Evolutionary conservation across 1,140 invertebrate species (phyloP), one percentile per base, ranked within the genome.

Genomic region (Oreohelix idahoensis): DNA sequence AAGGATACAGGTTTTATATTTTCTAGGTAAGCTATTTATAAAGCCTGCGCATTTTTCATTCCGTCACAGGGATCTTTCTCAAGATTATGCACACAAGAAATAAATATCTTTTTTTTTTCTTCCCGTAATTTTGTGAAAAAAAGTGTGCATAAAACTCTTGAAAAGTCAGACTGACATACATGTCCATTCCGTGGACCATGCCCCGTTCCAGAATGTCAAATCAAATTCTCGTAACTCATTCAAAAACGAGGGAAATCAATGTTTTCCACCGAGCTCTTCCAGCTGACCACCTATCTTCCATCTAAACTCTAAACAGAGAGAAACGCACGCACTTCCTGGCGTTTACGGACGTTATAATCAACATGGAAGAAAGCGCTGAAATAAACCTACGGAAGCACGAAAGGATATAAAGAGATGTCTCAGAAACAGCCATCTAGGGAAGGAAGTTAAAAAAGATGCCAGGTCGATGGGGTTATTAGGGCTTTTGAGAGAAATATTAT

Each of bases 141-240:
- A 17, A 15, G 20, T 23, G 10, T 58, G 17, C 23, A 23, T 58
- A 10, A 58, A 58, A 17, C n/a, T 23, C 51, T 58, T 2, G 51
- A 23, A 15, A 58, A 15, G 51, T 58, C 51, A 58, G 51, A 26
- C 51, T 58, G 51, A 58, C 51, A 58, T 58, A 58, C 26, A 10
- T 20, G 26, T 58, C 51, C 51, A 23, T 58, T 58, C 51, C 20
- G 51, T 58, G 51, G 20, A 58, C 4, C 8, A 10, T 58, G 51
- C 51, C 20, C 51, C 51, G 20, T 58, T 58, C 51, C 51, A 2
- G 51, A 58, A 58, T 58, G 51, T 58, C 51, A 58, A 58, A 58
- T 58, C 51, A 58, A 58, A 58, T 58, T 58, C 51, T 58, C 51
- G 51, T 58, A 58, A 58, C 51, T 58, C 51, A 15, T 58, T 26